Evolutionary conservation across 2,888 invertebrate species (phyloP), one percentile per base, ranked within the genome.

Genomic region (Leptinotarsa rubiginosa): DNA sequence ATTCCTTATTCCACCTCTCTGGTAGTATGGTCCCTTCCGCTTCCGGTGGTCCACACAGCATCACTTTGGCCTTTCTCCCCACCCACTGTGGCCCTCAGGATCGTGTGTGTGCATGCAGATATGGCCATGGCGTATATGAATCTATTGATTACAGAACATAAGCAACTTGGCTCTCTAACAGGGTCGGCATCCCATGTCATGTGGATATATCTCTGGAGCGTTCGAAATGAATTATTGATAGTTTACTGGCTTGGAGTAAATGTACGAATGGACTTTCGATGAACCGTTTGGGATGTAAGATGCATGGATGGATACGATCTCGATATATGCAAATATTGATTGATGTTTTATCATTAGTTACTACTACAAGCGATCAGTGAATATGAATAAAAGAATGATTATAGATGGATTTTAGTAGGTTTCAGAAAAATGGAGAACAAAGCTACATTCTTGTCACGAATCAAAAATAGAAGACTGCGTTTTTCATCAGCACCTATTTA

Each of bases 31-130:
- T 80, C 83, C 83, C 83, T 84, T 83, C 82, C 82, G 82, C 78
- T 83, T 84, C 83, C 83, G 82, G 82, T 80, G 82, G 82, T 82
- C 84, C 81, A 79, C 80, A 75, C 79, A 73, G 73, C 69, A 69
- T 64, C 73, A 72, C 74, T 73, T 70, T 75, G 77, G 73, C 77
- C 75, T 78, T 73, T 76, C 73, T 81, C 77, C 78, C 79, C 78
- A 77, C 74, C 70, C 65, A 13, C n/a, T 47, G 15, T 56, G 25
- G 47, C 69, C 72, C 78, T 69, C 52, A 73, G 75, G 76, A 76
- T 81, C 82, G 83, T 85, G 84, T 85, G 84, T 86, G 85, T 86
- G 85, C 84, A 86, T 85, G 85, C 85, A 85, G 85, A 86, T 86
- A 86, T 83, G 81, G 84, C 84, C 84, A 79, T 75, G 74, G 82